phyloP scores from a whole-genome alignment of 1,140 invertebrate species.

The Drosophila auraria region DNA sequence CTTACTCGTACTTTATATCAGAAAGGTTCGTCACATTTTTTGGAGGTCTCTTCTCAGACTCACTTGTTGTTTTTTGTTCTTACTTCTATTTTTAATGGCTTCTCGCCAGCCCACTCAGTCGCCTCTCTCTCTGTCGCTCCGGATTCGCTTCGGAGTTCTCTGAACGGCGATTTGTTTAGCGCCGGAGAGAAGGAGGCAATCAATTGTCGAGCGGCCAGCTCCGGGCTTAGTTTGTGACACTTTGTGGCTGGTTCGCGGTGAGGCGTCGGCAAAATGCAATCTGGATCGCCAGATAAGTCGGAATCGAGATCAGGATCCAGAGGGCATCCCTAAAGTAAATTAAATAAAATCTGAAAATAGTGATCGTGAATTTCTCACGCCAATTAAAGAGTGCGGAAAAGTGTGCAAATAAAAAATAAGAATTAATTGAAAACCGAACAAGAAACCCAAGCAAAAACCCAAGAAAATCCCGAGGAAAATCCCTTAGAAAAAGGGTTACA shows the following conservation, averaged over 20 bases:
- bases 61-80: conserved; percentile 13
- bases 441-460: conserved; percentile 5
- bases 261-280: conserved; percentile 51
- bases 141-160: conserved; percentile 1
- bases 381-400: conserved; percentile 56
- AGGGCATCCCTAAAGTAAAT: conserved; percentile 11
- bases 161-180: conserved; percentile 1
- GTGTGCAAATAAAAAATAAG: conserved; percentile 20
- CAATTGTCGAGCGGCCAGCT: conserved; percentile 52
- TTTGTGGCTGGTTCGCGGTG: conserved; percentile 15
- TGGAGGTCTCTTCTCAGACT: conserved; percentile 31
- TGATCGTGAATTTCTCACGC: conserved; percentile 62
- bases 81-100: conserved; percentile 45
- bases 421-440: conserved; percentile 58
- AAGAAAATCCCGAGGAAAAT: conserved; percentile 12
- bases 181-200: conserved; percentile 25
- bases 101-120: conserved; percentile 23
- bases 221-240: conserved; percentile 40
- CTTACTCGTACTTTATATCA: conserved; percentile 19
- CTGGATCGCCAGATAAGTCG: conserved; percentile 24
- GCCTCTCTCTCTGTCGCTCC: background rate
- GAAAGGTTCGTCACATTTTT: conserved; percentile 34
- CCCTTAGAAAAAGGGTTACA: conserved; percentile 41
- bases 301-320: conserved; percentile 8
- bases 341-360: conserved; percentile 1